Evolutionary conservation across 37 sponge, comb jelly and placozoan species (phyloP).

Genomic region (Agelas oroides): DNA sequence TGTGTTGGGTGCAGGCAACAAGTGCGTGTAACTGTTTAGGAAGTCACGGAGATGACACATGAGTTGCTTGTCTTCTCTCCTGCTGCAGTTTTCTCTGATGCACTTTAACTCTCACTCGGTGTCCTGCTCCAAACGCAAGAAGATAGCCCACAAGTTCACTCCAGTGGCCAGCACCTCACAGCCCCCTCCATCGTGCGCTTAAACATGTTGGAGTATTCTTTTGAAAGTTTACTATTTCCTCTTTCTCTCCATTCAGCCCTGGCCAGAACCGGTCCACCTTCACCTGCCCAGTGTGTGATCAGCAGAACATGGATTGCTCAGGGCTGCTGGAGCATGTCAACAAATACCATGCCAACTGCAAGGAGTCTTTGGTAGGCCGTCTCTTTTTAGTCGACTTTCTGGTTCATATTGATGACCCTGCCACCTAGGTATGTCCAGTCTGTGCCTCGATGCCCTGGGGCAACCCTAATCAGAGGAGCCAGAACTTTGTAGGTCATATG

Average conservation of each 20-base stretch:
- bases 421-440: conserved; percentile 79
- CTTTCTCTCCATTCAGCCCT: neutral
- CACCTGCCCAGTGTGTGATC: conserved; percentile 69
- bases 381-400: no score
- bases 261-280: conserved; percentile 69
- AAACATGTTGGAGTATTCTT: no score
- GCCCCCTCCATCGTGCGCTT: no score
- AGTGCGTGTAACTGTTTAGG: neutral
- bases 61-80: neutral
- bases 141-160: neutral
- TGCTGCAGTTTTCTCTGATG: conserved; percentile 21
- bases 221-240: no score
- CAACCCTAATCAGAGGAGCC: conserved; percentile 55
- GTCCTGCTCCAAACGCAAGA: neutral
- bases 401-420: neutral
- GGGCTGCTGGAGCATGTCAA: conserved; percentile 63
- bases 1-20: conserved; percentile 46
- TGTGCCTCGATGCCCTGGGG: conserved; percentile 93
- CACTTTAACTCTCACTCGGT: conserved; percentile 45
- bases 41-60: neutral
- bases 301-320: conserved; percentile 51
- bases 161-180: conserved; percentile 43
- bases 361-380: conserved; percentile 31
- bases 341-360: conserved; percentile 24
- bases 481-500: conserved; percentile 68